A percentile compares a stretch with the other conserved stretches of the same genome.
phyloP scores from a whole-genome alignment of 2,888 invertebrate genomes.

The Caenorhabditis sulstoni region DNA sequence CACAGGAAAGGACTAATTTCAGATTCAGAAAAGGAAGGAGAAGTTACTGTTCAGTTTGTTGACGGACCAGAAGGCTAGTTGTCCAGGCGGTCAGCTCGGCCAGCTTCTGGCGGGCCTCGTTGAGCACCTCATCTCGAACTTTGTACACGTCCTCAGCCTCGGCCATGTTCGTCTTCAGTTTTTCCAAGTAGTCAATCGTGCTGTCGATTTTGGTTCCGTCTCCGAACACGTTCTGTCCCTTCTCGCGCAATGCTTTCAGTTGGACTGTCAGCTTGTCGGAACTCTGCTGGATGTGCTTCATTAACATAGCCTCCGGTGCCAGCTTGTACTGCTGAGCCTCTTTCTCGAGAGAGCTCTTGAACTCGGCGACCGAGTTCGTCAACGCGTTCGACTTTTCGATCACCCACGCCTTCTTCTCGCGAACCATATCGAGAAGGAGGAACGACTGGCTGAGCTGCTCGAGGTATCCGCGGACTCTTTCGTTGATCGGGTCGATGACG shows the following conservation, averaged over 20 bases:
- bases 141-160: conserved; percentile 65
- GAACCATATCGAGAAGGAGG: conserved; percentile 56
- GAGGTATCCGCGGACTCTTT: conserved; percentile 52
- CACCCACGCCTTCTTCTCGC: conserved; percentile 63
- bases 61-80: conserved; percentile 62
- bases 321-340: conserved; percentile 62
- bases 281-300: conserved; percentile 60
- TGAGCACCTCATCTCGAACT: conserved; percentile 68
- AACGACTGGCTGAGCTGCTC: conserved; percentile 63
- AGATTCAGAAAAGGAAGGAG: background rate
- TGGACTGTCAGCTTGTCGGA: conserved; percentile 51
- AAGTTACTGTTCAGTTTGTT: conserved; percentile 47
- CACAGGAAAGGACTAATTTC: conserved; percentile 38
- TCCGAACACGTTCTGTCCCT: conserved; percentile 64
- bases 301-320: conserved; percentile 64
- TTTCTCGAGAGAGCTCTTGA: conserved; percentile 56
- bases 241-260: conserved; percentile 53
- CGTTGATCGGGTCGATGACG: conserved; percentile 66
- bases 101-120: conserved; percentile 66
- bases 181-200: conserved; percentile 62
- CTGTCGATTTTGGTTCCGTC: conserved; percentile 60
- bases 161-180: conserved; percentile 51
- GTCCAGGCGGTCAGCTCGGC: conserved; percentile 65
- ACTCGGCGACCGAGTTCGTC: conserved; percentile 60
- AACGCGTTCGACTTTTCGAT: conserved; percentile 61